Evolutionary conservation across 2,797 vertebrate genomes (phyloP).

Genomic region (Gambelia wislizenii): DNA sequence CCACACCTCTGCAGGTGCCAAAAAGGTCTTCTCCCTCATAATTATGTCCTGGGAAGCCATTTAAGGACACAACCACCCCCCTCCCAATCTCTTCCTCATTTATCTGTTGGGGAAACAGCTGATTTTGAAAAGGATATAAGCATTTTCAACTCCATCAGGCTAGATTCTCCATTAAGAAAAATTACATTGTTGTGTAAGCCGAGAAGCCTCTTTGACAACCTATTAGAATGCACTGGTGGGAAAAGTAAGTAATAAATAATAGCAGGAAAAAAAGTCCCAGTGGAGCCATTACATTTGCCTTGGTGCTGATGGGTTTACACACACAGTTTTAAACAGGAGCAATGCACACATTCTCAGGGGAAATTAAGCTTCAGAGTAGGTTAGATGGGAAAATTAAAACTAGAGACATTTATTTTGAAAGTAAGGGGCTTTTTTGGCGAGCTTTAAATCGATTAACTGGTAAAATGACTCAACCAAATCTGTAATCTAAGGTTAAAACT

Average conservation of each 20-base stretch:
- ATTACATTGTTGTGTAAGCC: slow-evolving; percentile 40
- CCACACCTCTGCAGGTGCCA: background rate
- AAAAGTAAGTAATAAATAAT: slow-evolving; percentile 18
- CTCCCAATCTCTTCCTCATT: background rate
- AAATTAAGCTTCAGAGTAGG: slow-evolving; percentile 26
- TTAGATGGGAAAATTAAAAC: slow-evolving; percentile 14
- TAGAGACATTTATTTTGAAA: slow-evolving; percentile 4
- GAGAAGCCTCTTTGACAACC: slow-evolving; percentile 9
- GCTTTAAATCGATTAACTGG: slow-evolving; percentile 11
- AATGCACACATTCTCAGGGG: background rate
- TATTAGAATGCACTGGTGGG: slow-evolving; percentile 23
- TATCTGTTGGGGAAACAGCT: background rate
- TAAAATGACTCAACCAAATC: slow-evolving; percentile 5
- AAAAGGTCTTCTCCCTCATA: background rate
- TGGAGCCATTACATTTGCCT: background rate
- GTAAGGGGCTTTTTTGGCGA: background rate
- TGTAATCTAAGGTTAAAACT: slow-evolving; percentile 27
- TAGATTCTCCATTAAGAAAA: slow-evolving; percentile 19
- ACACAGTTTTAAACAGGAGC: slow-evolving; percentile 12
- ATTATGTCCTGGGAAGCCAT: background rate
- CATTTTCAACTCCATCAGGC: background rate
- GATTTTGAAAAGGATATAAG: slow-evolving; percentile 5
- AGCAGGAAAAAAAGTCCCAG: slow-evolving; percentile 23
- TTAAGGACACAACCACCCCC: background rate
- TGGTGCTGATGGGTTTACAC: background rate